phyloP scores from a whole-genome alignment of 1,140 invertebrate genomes.

The Drosophila novamexicana region DNA sequence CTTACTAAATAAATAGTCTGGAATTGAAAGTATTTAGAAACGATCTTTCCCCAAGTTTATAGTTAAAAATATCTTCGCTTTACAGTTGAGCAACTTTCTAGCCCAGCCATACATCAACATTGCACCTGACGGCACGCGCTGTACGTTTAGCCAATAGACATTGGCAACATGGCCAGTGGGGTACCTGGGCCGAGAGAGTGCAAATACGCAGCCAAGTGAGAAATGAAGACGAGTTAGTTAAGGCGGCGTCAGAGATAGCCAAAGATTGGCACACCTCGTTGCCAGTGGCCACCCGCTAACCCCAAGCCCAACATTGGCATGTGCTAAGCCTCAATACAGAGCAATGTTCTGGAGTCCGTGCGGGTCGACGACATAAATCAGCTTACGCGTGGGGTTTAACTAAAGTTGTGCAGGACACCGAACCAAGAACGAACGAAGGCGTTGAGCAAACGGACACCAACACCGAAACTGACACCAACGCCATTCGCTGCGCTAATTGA shows the following conservation, averaged over 20 bases:
- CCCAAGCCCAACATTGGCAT: constrained; percentile 35
- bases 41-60: not conserved
- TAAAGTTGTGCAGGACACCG: constrained; percentile 15
- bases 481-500: constrained; percentile 62
- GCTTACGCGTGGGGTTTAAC: constrained; percentile 34
- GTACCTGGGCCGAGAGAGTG: constrained; percentile 38
- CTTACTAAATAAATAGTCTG: too few species aligned
- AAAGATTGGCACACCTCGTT: constrained; percentile 59
- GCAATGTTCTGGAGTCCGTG: constrained; percentile 10
- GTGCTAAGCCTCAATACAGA: constrained; percentile 42
- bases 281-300: constrained; percentile 14
- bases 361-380: constrained; percentile 71
- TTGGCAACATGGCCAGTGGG: constrained; percentile 45
- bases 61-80: not conserved
- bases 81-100: constrained; percentile 54
- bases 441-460: constrained; percentile 36
- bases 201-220: constrained; percentile 78
- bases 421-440: constrained; percentile 38
- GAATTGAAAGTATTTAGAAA: not conserved
- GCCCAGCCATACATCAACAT: constrained; percentile 34
- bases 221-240: constrained; percentile 83
- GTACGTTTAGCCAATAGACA: constrained; percentile 66
- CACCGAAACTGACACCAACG: constrained; percentile 7
- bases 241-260: constrained; percentile 40
- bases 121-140: constrained; percentile 15